A percentile compares a stretch with the other conserved stretches of the same genome.
Conservation (phyloP, 1,140 invertebrate species). For the Pemphigus obesinymphae region DNA sequence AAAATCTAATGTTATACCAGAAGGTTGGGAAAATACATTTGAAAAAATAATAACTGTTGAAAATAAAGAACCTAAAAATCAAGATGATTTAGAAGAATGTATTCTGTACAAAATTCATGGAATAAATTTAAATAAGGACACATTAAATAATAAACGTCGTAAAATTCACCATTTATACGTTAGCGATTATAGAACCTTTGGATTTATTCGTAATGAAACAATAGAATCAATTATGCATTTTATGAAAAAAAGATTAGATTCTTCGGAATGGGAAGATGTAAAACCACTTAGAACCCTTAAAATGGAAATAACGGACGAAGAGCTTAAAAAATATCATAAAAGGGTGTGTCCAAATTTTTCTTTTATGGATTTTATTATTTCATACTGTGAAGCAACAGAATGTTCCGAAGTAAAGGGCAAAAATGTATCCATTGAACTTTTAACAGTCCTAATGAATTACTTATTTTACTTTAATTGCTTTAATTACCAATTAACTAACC, state of each 20-base stretch:
- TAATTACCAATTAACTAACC: too few relatives aligned
- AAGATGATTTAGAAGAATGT: not conserved
- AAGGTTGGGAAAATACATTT: not conserved
- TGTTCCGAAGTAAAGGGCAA: not conserved
- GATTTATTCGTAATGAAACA: not conserved
- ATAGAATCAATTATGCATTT: not conserved
- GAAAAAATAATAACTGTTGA: not conserved
- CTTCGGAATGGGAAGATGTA: not conserved
- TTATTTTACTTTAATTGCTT: not conserved
- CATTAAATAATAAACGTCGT: not conserved
- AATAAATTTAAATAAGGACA: not conserved
- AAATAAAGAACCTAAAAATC: too few relatives aligned
- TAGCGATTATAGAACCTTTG: not conserved
- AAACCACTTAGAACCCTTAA: not conserved
- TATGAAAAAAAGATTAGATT: not conserved
- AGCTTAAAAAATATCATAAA: not conserved
- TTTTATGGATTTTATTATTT: not conserved
- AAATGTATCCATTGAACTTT: not conserved
- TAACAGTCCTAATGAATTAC: not conserved
- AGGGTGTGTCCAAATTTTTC: not conserved
- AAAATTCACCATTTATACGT: not conserved
- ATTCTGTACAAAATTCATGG: not conserved
- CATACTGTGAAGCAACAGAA: not conserved
- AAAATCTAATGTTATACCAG: not conserved
- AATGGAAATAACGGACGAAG: not conserved